Evolutionary conservation across 2,888 invertebrate genomes (phyloP).

Genomic region (Stenoptilia bipunctidactyla): DNA sequence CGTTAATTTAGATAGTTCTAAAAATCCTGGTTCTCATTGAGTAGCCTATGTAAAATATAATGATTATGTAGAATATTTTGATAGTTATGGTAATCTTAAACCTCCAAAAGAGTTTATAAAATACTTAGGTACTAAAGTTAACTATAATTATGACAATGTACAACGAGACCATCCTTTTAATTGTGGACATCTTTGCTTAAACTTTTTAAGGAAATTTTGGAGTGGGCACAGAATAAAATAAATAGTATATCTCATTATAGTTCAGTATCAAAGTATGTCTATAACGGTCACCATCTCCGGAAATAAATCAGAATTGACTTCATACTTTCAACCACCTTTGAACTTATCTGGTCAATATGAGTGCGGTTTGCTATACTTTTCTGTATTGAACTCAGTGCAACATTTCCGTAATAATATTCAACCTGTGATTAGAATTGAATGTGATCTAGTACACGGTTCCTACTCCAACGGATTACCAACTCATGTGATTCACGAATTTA

Average conservation of each 20-base stretch:
- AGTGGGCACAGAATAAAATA: conserved; percentile 2
- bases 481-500: too few species aligned
- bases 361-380: conserved; percentile 11
- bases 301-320: background rate
- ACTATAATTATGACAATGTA: conserved; percentile 19
- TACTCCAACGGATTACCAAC: too few species aligned
- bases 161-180: conserved; percentile 13
- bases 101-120: conserved; percentile 20
- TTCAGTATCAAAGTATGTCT: too few species aligned
- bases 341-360: conserved; percentile 7
- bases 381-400: conserved; percentile 6
- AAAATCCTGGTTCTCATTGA: conserved; percentile 28
- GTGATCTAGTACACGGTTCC: too few species aligned
- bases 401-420: too few species aligned
- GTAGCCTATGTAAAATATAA: conserved; percentile 26
- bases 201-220: conserved; percentile 7
- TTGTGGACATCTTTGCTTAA: conserved; percentile 10
- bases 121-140: conserved; percentile 16
- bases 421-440: too few species aligned
- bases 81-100: conserved; percentile 30
- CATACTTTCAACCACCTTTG: conserved; percentile 3
- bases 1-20: conserved; percentile 21
- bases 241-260: background rate
- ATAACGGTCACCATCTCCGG: too few species aligned
- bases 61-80: conserved; percentile 26